Evolutionary conservation across 2,888 invertebrate species (phyloP).

Genomic region (Acrobasis consociella): DNA sequence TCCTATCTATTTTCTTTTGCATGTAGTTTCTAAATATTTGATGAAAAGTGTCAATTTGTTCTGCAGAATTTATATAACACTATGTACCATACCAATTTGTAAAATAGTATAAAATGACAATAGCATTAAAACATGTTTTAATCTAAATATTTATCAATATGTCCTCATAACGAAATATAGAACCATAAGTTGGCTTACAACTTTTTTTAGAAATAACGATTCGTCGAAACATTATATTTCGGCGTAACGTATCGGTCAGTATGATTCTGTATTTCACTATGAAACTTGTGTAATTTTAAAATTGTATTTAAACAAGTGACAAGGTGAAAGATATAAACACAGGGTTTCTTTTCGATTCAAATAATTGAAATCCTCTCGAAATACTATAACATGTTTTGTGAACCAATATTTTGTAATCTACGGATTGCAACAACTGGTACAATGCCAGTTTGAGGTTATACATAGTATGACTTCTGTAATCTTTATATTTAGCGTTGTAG

Average conservation of each 20-base stretch:
- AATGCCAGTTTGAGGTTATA: constrained; percentile 6
- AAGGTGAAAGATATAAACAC: not conserved
- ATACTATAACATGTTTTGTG: constrained; percentile 22
- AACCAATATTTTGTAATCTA: constrained; percentile 21
- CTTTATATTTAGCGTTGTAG: constrained; percentile 5
- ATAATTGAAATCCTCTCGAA: constrained; percentile 36
- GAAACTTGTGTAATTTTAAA: not conserved
- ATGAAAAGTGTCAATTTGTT: constrained; percentile 7
- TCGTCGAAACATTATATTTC: no score
- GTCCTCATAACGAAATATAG: no score
- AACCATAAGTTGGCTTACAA: no score
- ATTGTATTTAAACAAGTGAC: not conserved
- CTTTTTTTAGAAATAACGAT: no score
- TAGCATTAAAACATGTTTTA: constrained; percentile 4
- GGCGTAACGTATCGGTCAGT: no score
- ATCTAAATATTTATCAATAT: not conserved
- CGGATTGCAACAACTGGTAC: constrained; percentile 11
- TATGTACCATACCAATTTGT: constrained; percentile 18
- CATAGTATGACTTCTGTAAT: not conserved
- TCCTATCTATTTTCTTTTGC: no score
- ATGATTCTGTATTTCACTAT: no score
- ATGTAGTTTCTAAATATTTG: not conserved
- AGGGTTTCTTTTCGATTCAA: not conserved
- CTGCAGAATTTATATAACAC: constrained; percentile 2
- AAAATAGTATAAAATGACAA: constrained; percentile 8